phyloP scores from a whole-genome alignment of 1,140 invertebrate species.

The Cephus cinctus region DNA sequence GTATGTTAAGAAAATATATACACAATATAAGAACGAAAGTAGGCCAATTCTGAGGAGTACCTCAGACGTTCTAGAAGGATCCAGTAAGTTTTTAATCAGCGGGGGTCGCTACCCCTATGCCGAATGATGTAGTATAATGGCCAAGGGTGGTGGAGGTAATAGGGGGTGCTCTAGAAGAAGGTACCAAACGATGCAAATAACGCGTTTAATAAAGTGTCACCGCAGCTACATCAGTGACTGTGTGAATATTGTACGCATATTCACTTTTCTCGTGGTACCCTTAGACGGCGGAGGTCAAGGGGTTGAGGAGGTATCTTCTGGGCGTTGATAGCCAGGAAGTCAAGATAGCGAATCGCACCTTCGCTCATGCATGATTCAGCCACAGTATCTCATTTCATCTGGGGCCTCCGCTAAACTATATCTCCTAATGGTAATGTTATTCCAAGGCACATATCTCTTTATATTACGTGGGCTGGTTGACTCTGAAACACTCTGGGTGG shows the following conservation, averaged over 20 bases:
- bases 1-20: conserved; percentile 20
- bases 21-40: conserved; percentile 12
- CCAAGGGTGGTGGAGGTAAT: no score
- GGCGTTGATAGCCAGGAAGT: conserved; percentile 22
- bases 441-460: conserved; percentile 53
- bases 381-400: conserved; percentile 57
- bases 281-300: conserved; percentile 13
- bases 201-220: conserved; percentile 53
- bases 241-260: conserved; percentile 55
- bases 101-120: no score
- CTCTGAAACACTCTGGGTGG: no score
- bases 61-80: background rate
- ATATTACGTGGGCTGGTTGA: conserved; percentile 51
- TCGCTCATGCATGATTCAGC: conserved; percentile 57
- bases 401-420: conserved; percentile 53
- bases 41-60: conserved; percentile 18
- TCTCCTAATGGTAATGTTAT: conserved; percentile 57
- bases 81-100: no score
- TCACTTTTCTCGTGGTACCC: conserved; percentile 44
- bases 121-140: no score
- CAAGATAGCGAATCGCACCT: conserved; percentile 50
- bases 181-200: conserved; percentile 41
- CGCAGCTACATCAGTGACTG: conserved; percentile 21
- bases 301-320: conserved; percentile 12
- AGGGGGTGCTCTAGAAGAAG: no score